Evolutionary conservation across 2,113 vertebrate species (phyloP).

Genomic region (Microcebus ravelobensis): DNA sequence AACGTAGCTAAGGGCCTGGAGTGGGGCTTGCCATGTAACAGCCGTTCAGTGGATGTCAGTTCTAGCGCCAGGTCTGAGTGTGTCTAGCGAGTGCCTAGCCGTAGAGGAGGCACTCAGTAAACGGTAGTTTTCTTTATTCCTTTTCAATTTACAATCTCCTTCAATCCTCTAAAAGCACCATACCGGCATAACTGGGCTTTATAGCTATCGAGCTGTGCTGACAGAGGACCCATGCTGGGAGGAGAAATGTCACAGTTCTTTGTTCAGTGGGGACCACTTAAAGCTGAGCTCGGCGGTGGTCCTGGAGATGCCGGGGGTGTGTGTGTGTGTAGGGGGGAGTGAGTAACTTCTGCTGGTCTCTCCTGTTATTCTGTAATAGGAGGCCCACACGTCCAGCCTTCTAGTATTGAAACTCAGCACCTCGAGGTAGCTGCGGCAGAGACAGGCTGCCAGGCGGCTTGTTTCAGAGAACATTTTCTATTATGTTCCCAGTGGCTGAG

Average conservation of each 20-base stretch:
- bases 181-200: neutral
- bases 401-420: rapidly evolving
- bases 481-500: neutral
- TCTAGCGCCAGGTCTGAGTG: neutral
- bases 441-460: neutral
- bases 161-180: neutral
- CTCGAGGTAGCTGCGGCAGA: neutral
- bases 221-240: neutral
- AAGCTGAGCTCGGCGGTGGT: neutral
- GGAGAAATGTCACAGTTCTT: neutral
- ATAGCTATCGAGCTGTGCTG: neutral
- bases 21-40: neutral
- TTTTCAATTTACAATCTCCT: neutral
- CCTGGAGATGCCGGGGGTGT: neutral
- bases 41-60: neutral
- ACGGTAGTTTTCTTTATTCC: neutral
- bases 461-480: neutral
- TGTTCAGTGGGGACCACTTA: neutral
- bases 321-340: neutral
- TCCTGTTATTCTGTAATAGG: neutral
- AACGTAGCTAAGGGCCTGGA: neutral
- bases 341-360: neutral
- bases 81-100: neutral
- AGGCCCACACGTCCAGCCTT: neutral
- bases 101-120: neutral